A percentile compares a stretch with the other conserved stretches of the same genome.
Evolutionary conservation across 2,113 vertebrate genomes (phyloP).

Genomic region (Pardalotus punctatus): DNA sequence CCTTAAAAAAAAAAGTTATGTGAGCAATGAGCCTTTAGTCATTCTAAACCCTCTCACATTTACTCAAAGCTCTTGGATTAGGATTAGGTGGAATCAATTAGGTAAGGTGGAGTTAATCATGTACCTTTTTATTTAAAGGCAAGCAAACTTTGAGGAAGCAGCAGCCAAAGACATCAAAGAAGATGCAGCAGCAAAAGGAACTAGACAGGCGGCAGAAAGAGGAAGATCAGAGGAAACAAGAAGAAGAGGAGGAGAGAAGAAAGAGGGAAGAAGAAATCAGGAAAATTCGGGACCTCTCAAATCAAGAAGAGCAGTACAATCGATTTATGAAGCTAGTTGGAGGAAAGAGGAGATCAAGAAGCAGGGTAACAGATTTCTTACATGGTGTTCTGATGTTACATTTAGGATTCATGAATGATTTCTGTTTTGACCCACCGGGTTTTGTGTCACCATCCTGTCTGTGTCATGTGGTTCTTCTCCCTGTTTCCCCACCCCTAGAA

Average conservation of each 20-base stretch:
- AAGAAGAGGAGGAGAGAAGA: constrained; percentile 87
- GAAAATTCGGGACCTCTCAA: constrained; percentile 92
- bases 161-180: constrained; percentile 89
- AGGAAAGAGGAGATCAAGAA: constrained; percentile 79
- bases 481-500: rapidly evolving
- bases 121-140: constrained; percentile 49
- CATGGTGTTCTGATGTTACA: background rate
- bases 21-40: background rate
- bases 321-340: constrained; percentile 98
- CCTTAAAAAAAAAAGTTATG: background rate
- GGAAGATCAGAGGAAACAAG: constrained; percentile 80
- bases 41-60: background rate
- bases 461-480: background rate
- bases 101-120: background rate
- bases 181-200: constrained; percentile 85
- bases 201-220: constrained; percentile 84
- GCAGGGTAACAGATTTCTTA: constrained; percentile 75
- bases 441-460: background rate
- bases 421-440: background rate
- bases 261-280: constrained; percentile 96
- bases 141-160: constrained; percentile 89
- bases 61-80: background rate
- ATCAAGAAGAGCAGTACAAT: constrained; percentile 98
- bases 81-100: background rate
- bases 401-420: background rate